Base-by-base conservation (phyloP, 1,140 invertebrate species). In the Drosophila biarmipes region DNA sequence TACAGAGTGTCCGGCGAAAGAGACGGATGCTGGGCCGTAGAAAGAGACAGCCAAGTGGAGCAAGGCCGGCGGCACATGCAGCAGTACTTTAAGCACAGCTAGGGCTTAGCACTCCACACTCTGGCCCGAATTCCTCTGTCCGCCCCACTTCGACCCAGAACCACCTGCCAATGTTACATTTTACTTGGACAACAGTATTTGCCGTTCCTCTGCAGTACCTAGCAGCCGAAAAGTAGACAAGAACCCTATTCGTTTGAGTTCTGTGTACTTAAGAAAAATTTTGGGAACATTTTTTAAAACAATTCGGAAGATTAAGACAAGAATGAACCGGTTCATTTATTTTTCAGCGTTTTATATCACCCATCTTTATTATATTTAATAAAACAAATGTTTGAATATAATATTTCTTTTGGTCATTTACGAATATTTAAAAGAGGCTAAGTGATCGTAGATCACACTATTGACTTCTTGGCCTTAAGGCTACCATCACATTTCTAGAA, bases 21-120 rank as follows among this genome's bases (percentile, higher is more conserved):
- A 35, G 15, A 63, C 19, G 63, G 46, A 49, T 45, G 10, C 29
- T 35, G 21, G 19, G 11, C 19, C 14, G 11, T 8, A 27, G 35
- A 37, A 24, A 46, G n/a, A 35, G 67, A 42, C 17, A 37, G 19
- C n/a, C 7, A 40, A 19, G 15, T 42, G 24, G 58, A 46, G 48
- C 46, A 55, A 37, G 58, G 45, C 55, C 67, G 43, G 46, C 19
- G 48, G 52, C 57, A 37, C 48, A 54, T 51, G 56, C 72, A 66
- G 76, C 62, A 64, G 67, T 73, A 68, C 81, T 86, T 86, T 77
- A 80, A 85, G 78, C 24, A 71, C 35, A 38, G 57, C 46, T 63
- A 51, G 37, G 62, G 51, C 73, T 74, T 48, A 73, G 66, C 72
- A 85, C 73, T 54, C 73, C 10, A 19, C 15, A 6, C 45, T n/a